Evolutionary conservation across 2,113 vertebrate species (phyloP), one percentile per base, ranked within the genome.

Genomic region (Parus major): DNA sequence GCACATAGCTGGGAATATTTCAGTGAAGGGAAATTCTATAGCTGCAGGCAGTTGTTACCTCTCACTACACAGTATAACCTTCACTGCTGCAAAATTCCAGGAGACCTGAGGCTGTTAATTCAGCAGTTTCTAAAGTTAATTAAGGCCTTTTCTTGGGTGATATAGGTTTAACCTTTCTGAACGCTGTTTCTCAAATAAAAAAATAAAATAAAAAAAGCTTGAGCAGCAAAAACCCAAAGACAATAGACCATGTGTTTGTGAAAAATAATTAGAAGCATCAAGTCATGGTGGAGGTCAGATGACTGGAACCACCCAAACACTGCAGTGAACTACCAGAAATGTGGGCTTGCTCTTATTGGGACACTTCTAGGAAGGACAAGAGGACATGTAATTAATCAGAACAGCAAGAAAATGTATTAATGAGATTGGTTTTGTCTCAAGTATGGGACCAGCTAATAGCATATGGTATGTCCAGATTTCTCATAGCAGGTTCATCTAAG

Each of bases 141-240:
- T 52, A 73, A 60, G 56, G 44, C 16, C 31, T 92, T 86, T 80
- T 59, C 14, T 72, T 68, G 46, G 44, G 13, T 52, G 78, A 61
- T 73, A 77, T 81, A 66, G 25, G 15, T 79, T 92, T 93, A 96
- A 82, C 39, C 55, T 92, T 95, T 93, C 55, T 92, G 60, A 95
- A 41, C 10, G 17, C 10, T 60, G 7, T 73, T 88, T 80, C 59
- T 59, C 11, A 28, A 49, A 12, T 39, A 39, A 28, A 25, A 20
- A 73, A 65, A 50, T 61, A 29, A 60, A 35, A 49, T 17, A 52
- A 13, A 18, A 29, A 15, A 6, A 12, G 18, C 73, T 76, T 56
- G 39, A 86, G 68, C 44, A 85, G 63, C 75, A 86, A 70, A 88
- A 88, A 68, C 52, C 44, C 18, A 33, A 65, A 63, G 35, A 92